Percentiles rank a stretch among this genome's conserved stretches.
These are phyloP conservation scores for Trachelipus rathkii DNA, from an alignment of 1,140 invertebrate species.

Conservation along the genomic window DNA sequence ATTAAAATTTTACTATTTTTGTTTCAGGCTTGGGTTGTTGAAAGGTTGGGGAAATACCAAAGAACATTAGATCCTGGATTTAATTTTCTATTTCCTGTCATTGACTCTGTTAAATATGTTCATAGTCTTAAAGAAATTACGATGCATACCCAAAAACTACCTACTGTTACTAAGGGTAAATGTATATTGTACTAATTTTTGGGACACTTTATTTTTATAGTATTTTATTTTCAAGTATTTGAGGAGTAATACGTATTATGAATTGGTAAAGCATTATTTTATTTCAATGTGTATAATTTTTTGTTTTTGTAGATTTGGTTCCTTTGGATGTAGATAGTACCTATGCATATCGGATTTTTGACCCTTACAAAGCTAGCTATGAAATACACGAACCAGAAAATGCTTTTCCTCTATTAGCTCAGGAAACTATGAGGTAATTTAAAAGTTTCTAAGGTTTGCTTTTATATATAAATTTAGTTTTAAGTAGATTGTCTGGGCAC, in stretches of 20 bases:
- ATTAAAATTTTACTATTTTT: conserved; percentile 33
- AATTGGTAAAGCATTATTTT: too few species aligned
- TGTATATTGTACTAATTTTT: too few species aligned
- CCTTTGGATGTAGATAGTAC: conserved; percentile 95
- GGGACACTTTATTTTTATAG: too few species aligned
- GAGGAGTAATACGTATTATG: too few species aligned
- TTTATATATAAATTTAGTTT: too few species aligned
- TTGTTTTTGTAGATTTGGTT: conserved; percentile 80
- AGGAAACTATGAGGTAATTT: conserved; percentile 87
- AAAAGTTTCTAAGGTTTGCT: too few species aligned
- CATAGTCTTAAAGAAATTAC: conserved; percentile 99
- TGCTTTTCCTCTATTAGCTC: conserved; percentile 96
- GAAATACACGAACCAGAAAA: conserved; percentile 99
- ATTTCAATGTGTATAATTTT: too few species aligned
- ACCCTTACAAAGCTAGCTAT: conserved; percentile 96
- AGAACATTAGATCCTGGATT: conserved; percentile 88
- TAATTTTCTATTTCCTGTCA: conserved; percentile 84
- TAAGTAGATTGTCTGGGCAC: too few species aligned
- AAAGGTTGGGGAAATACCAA: conserved; percentile 95
- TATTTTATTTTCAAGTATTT: too few species aligned
- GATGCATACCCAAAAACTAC: conserved; percentile 97
- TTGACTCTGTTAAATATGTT: conserved; percentile 96
- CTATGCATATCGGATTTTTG: conserved; percentile 85
- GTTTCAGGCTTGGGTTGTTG: conserved; percentile 89
- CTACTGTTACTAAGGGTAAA: conserved; percentile 93